These are phyloP conservation scores for Leptocoma aspasia DNA, from an alignment of 2,113 vertebrate species.

Conservation along the genomic window DNA sequence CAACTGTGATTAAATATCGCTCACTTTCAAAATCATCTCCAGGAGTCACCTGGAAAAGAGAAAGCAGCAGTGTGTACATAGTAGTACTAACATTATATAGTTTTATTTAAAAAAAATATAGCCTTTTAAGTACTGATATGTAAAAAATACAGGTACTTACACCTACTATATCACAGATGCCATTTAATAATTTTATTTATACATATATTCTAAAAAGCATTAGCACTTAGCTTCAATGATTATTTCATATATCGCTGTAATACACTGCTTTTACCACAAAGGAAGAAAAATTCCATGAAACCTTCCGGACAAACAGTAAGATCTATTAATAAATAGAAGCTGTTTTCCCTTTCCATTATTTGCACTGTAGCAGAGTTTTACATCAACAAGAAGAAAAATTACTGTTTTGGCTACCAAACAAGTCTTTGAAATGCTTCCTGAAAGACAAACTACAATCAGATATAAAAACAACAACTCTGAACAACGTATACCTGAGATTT, in stretches of 20 bases:
- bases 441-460: neutral
- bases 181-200: neutral
- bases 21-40: conserved; percentile 79
- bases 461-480: neutral
- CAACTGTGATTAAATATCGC: conserved; percentile 74
- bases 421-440: neutral
- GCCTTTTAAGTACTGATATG: accelerated
- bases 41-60: conserved; percentile 62
- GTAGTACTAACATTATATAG: accelerated
- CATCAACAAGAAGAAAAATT: neutral
- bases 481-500: conserved; percentile 69
- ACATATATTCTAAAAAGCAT: neutral
- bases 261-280: neutral
- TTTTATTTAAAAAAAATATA: neutral
- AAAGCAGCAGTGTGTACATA: neutral
- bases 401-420: neutral
- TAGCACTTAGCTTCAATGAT: neutral
- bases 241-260: neutral
- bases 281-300: neutral
- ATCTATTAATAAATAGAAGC: neutral
- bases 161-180: neutral
- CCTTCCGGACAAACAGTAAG: neutral
- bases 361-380: neutral
- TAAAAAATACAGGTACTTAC: neutral
- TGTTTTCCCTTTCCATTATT: neutral